Conservation (phyloP, 2,113 vertebrate species). For the Cichladusa arquata region DNA sequence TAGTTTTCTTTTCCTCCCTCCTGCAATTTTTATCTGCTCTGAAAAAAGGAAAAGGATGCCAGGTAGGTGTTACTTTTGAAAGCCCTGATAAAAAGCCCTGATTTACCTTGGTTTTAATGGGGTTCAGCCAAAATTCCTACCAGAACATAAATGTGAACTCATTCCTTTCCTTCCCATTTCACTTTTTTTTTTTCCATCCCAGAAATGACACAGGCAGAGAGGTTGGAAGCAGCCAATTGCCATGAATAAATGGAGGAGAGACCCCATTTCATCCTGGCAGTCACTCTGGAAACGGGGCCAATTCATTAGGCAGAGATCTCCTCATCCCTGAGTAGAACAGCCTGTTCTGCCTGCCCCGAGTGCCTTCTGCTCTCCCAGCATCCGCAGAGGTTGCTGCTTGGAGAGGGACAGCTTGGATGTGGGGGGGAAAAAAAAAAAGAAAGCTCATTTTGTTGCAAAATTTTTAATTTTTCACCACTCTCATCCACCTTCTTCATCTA, state of each 20-base stretch:
- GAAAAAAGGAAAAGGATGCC: background rate
- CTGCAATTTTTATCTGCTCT: background rate
- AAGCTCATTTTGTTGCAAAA: background rate
- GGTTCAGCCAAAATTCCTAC: background rate
- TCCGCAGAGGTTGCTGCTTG: background rate
- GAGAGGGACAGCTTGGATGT: background rate
- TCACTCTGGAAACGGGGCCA: conserved; percentile 9
- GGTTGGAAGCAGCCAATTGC: conserved; percentile 18
- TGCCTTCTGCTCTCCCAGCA: background rate
- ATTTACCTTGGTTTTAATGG: background rate
- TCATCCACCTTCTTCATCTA: background rate
- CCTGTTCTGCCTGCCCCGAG: background rate
- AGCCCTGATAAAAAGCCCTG: background rate
- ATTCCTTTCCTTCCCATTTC: background rate
- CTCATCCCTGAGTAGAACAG: conserved; percentile 19
- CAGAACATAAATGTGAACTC: background rate
- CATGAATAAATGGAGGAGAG: conserved; percentile 50
- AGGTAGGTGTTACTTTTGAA: background rate
- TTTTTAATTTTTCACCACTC: background rate
- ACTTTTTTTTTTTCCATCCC: background rate
- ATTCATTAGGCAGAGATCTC: conserved; percentile 46
- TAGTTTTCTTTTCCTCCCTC: background rate
- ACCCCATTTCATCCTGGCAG: conserved; percentile 66
- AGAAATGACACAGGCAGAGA: background rate
- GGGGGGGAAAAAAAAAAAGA: too few relatives aligned